Base-by-base conservation (phyloP, 2,888 invertebrate genomes). In the Drosophila maculinotata region DNA sequence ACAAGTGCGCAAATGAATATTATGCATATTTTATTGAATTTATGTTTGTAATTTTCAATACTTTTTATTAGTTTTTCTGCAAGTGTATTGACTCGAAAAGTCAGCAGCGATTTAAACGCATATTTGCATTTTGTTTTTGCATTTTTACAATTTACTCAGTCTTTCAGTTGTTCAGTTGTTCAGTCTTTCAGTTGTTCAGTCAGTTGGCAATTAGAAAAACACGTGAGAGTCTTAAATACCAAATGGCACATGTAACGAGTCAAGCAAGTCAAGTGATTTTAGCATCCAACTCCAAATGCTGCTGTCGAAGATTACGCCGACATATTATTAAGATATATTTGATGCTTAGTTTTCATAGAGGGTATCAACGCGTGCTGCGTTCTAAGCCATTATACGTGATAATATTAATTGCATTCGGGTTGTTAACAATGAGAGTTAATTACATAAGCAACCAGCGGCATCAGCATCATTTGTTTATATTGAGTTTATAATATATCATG, bases 221-320 rank as follows among this genome's bases (percentile, higher is more conserved):
- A 87, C 88, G 83, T 76, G 82, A 81, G 63, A 39, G 38, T 38
- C 58, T 38, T 51, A 82, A 87, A 78, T 75, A 70, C 67, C 82
- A 76, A 76, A 75, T 56, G 69, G 65, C 59, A 56, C 44, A 66
- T 67, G 68, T 57, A 82, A 82, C 85, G 45, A 79, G 88, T 86
- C 53, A 64, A 76, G 65, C 82, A 54, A 79, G 76, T 75, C 49
- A 60, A 54, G 41, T 49, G 41, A 23, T 45, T 26, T 41, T 12
- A 30, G 28, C 38, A 25, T 9, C 8, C 14, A 38, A 36, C 23
- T 39, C 14, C 53, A 25, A 42, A 23, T 49, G 38, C 26, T 23
- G 38, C 20, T 31, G 28, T 12, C 15, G 35, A n/a, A 57, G 69
- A 42, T 47, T 48, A 33, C 28, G 10, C 20, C 51, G 36, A 30